A percentile compares a stretch with the other conserved stretches of the same genome.
phyloP scores from a whole-genome alignment of 92 coral and sea anemone genomes.

The Plumapathes pennacea region DNA sequence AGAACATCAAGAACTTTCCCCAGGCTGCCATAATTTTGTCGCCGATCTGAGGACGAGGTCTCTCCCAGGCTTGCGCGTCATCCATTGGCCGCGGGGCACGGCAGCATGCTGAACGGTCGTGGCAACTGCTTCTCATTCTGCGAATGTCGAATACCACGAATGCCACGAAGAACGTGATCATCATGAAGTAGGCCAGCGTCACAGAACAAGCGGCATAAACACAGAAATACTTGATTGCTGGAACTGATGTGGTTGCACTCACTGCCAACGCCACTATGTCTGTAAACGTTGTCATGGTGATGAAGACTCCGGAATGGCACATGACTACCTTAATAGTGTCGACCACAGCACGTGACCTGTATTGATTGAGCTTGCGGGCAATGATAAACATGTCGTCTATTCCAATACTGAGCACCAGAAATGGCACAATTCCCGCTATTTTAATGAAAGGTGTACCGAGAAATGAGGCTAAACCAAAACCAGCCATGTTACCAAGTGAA shows the following conservation, averaged over 20 bases:
- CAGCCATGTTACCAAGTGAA: conserved; percentile 63
- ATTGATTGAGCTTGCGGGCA: conserved; percentile 60
- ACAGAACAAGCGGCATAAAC: conserved; percentile 57
- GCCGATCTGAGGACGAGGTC: conserved; percentile 37
- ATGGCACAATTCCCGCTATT: conserved; percentile 53
- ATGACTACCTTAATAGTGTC: conserved; percentile 65
- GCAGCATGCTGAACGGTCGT: conserved; percentile 52
- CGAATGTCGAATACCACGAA: conserved; percentile 58
- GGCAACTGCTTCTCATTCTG: conserved; percentile 57
- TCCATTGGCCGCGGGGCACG: conserved; percentile 18
- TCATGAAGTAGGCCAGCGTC: conserved; percentile 52
- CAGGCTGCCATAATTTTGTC: conserved; percentile 42
- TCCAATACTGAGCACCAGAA: conserved; percentile 60
- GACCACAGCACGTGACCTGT: conserved; percentile 35
- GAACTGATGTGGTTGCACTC: conserved; percentile 67
- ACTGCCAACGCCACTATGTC: conserved; percentile 71
- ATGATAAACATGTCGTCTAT: conserved; percentile 76
- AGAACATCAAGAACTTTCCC: conserved; percentile 44
- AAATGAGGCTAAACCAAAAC: conserved; percentile 51
- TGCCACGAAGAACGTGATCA: conserved; percentile 71
- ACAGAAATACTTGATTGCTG: conserved; percentile 66
- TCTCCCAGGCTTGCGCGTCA: conserved; percentile 39
- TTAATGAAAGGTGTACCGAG: conserved; percentile 43
- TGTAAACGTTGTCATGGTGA: conserved; percentile 84
- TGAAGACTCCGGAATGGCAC: conserved; percentile 67